These are phyloP conservation scores for Alcedo quadribrachys DNA, from an alignment of 2,797 vertebrate species.

Conservation along the genomic window DNA sequence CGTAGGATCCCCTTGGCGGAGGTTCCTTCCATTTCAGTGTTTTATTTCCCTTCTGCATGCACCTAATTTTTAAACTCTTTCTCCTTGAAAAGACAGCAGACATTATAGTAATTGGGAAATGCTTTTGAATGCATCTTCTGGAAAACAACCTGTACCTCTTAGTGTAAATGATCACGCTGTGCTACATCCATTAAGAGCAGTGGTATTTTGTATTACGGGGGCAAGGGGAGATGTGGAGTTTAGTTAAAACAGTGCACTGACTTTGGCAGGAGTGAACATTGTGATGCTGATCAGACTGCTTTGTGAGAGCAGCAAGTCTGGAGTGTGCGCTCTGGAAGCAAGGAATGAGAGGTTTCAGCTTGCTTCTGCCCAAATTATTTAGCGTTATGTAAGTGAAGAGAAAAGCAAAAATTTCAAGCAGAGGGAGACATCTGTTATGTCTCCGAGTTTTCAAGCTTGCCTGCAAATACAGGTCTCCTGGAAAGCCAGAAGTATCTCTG, in stretches of 20 bases:
- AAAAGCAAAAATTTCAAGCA: conserved; percentile 28
- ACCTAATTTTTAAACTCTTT: neutral
- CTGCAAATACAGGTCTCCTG: conserved; percentile 31
- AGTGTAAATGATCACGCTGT: neutral
- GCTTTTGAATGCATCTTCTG: neutral
- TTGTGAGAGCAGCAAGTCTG: conserved; percentile 48
- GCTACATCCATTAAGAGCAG: neutral
- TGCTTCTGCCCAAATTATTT: conserved; percentile 58
- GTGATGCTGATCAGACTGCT: conserved; percentile 19
- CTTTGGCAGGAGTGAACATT: neutral
- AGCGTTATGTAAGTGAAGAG: conserved; percentile 52
- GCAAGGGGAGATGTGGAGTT: neutral
- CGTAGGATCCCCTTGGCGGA: neutral
- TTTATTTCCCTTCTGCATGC: conserved; percentile 1
- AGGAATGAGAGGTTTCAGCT: conserved; percentile 8
- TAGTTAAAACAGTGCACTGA: neutral
- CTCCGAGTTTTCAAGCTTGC: conserved; percentile 1
- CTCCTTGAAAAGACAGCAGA: neutral
- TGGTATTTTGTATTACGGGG: neutral
- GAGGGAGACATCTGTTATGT: conserved; percentile 61
- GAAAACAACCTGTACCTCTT: neutral
- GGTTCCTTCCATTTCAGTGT: neutral
- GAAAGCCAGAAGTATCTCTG: neutral
- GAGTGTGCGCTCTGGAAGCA: conserved; percentile 27
- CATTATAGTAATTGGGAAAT: neutral